These are phyloP conservation scores for Polyergus mexicanus DNA, from an alignment of 1,140 invertebrate genomes.

Conservation along the genomic window DNA sequence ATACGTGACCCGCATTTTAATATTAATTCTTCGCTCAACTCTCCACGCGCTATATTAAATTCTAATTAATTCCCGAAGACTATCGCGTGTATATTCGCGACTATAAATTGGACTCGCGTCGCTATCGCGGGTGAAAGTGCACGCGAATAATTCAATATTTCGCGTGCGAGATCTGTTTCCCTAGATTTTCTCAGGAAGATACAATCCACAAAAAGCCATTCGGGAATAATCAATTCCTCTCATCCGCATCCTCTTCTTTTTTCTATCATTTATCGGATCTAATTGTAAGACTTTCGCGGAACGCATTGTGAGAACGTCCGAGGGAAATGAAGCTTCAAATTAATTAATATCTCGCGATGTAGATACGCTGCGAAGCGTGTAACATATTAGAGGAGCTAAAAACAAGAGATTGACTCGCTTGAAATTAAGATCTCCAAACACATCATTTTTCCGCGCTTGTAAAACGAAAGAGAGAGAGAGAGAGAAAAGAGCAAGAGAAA, in stretches of 20 bases:
- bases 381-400: neutral
- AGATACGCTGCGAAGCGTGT: neutral
- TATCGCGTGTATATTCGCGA: conserved; percentile 28
- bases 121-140: conserved; percentile 51
- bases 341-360: conserved; percentile 38
- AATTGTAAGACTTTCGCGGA: conserved; percentile 12
- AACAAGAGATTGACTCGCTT: neutral
- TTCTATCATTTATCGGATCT: neutral
- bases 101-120: conserved; percentile 36
- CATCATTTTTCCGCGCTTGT: neutral
- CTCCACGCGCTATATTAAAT: conserved; percentile 20
- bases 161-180: neutral
- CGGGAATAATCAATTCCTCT: conserved; percentile 46
- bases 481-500: neutral
- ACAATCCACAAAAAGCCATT: conserved; percentile 51
- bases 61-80: conserved; percentile 46
- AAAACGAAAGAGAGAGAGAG: neutral
- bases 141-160: conserved; percentile 41
- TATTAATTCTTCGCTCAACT: conserved; percentile 16
- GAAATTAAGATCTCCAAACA: neutral
- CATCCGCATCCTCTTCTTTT: neutral
- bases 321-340: neutral
- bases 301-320: conserved; percentile 15
- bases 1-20: conserved; percentile 25
- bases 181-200: conserved; percentile 56